These are phyloP conservation scores for Eubucco bourcierii DNA, from an alignment of 2,113 vertebrate species.

Conservation along the genomic window DNA sequence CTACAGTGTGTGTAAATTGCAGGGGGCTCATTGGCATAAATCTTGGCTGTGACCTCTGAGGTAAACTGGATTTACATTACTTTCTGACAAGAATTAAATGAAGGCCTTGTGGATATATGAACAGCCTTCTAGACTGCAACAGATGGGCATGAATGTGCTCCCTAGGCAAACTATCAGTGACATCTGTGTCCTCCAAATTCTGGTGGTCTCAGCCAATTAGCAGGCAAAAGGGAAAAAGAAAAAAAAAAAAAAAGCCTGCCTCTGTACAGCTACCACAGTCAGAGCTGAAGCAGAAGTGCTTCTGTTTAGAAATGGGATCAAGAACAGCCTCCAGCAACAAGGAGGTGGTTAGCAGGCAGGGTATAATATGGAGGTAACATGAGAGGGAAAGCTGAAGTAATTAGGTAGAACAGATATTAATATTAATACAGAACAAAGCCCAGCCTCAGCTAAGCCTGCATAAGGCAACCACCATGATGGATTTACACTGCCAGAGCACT, in stretches of 20 bases:
- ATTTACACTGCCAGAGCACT: neutral
- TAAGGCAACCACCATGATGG: neutral
- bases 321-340: slow-evolving; percentile 66
- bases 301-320: slow-evolving; percentile 79
- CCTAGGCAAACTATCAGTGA: slow-evolving; percentile 86
- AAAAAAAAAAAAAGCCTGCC: neutral
- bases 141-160: slow-evolving; percentile 89
- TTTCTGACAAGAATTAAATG: slow-evolving; percentile 91
- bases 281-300: slow-evolving; percentile 69
- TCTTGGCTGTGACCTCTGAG: slow-evolving; percentile 84
- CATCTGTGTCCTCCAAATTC: slow-evolving; percentile 89
- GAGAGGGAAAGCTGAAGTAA: neutral
- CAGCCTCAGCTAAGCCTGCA: neutral
- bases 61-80: slow-evolving; percentile 89
- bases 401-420: slow-evolving; percentile 15
- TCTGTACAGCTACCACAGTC: slow-evolving; percentile 55
- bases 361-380: neutral
- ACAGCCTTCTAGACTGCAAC: slow-evolving; percentile 85
- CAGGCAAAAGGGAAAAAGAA: slow-evolving; percentile 53
- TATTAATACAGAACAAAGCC: slow-evolving; percentile 12
- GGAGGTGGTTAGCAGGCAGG: slow-evolving; percentile 22
- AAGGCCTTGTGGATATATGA: slow-evolving; percentile 85
- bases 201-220: slow-evolving; percentile 88
- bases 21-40: slow-evolving; percentile 85
- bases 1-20: slow-evolving; percentile 82